phyloP scores from a whole-genome alignment of 92 coral and sea anemone genomes.

The Siderastrea radians region DNA sequence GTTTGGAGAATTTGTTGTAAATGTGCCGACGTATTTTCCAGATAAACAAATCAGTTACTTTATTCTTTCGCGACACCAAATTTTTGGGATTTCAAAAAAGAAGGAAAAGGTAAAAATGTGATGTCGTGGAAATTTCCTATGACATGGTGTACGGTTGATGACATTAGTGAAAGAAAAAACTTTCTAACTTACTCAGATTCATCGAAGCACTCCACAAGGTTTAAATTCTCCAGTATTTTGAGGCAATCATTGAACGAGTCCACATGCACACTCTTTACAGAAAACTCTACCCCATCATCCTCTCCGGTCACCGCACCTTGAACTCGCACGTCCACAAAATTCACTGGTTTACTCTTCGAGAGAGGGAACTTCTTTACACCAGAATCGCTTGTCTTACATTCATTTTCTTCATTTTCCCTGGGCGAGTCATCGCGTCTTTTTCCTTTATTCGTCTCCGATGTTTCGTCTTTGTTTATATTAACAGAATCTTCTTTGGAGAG shows the following conservation, averaged over 20 bases:
- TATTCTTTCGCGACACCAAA: too few species aligned
- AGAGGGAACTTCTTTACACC: conserved; percentile 32
- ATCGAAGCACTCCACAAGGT: conserved; percentile 79
- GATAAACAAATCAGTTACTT: too few species aligned
- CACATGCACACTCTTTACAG: conserved; percentile 87
- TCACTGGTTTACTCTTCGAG: conserved; percentile 52
- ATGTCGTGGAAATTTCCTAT: too few species aligned
- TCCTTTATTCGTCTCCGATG: conserved; percentile 1
- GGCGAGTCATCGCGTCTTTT: conserved; percentile 19
- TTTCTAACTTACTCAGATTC: conserved; percentile 92
- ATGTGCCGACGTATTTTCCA: too few species aligned
- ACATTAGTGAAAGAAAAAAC: not conserved
- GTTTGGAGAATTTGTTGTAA: too few species aligned
- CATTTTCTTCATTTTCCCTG: conserved; percentile 31
- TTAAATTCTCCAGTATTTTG: conserved; percentile 83
- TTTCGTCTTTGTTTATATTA: not conserved
- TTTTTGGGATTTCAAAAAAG: too few species aligned
- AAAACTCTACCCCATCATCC: conserved; percentile 51
- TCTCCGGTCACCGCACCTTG: conserved; percentile 43
- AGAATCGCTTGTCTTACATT: not conserved
- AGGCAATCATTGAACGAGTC: conserved; percentile 93
- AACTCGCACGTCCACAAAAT: conserved; percentile 74
- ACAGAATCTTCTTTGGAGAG: conserved; percentile 4
- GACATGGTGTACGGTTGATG: too few species aligned
- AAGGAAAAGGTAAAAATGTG: too few species aligned